Percentiles rank a stretch among this genome's conserved stretches.
Conservation (phyloP, 2,797 vertebrate species). For the Acropternis orthonyx region DNA sequence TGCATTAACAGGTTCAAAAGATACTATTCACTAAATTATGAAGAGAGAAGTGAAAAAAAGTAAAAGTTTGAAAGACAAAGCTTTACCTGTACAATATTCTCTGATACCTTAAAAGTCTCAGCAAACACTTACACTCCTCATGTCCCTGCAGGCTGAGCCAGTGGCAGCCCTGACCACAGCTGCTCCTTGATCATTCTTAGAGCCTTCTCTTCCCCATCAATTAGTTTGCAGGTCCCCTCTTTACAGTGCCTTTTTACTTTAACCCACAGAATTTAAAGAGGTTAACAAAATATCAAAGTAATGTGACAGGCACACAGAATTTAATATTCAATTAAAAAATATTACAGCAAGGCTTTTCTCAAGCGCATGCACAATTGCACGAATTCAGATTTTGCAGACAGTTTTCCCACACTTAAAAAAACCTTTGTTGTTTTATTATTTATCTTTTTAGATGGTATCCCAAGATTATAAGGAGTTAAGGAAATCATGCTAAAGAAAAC, state of each 20-base stretch:
- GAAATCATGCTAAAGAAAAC: neutral
- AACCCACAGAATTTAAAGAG: neutral
- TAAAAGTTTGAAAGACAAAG: neutral
- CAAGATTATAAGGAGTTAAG: neutral
- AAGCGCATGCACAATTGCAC: rapidly evolving
- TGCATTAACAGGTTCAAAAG: neutral
- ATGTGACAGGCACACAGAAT: neutral
- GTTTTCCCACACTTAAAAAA: neutral
- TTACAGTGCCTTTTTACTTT: neutral
- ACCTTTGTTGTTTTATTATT: neutral
- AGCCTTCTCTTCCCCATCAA: neutral
- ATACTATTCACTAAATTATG: neutral
- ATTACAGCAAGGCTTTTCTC: neutral
- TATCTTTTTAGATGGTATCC: neutral
- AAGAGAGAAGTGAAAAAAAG: neutral
- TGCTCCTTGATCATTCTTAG: neutral
- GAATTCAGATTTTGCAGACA: neutral
- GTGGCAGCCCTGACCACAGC: neutral
- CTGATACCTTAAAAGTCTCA: neutral
- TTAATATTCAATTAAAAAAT: neutral
- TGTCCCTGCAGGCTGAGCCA: neutral
- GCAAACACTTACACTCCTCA: neutral
- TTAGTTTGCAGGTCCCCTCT: neutral
- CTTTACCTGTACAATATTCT: neutral
- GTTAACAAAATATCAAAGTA: neutral